Evolutionary conservation across 1,140 invertebrate genomes (phyloP).

Genomic region (Aphis craccivora): DNA sequence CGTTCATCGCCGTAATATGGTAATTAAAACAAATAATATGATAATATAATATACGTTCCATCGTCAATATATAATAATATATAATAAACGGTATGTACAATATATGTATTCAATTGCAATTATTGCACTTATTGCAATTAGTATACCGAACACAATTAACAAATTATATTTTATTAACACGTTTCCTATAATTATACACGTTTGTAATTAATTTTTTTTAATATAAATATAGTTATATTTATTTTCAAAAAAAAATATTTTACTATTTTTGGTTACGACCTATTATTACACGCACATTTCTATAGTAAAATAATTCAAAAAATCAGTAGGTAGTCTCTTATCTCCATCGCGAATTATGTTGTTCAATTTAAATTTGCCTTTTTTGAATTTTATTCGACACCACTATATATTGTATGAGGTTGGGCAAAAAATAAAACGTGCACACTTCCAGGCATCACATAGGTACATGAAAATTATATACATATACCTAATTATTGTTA

Average conservation of each 20-base stretch:
- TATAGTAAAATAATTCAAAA: not conserved
- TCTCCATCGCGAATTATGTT: not conserved
- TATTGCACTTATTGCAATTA: not conserved
- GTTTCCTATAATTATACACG: not conserved
- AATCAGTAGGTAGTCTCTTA: not conserved
- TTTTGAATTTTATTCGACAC: not conserved
- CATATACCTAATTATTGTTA: not conserved
- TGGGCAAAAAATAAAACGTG: not conserved
- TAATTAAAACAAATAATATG: not conserved
- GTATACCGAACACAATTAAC: not conserved
- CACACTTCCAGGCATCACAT: not conserved
- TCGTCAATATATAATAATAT: not conserved
- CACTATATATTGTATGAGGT: not conserved
- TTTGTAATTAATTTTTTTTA: not conserved
- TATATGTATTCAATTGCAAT: not conserved
- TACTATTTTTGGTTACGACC: not conserved
- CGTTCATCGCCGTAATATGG: not conserved
- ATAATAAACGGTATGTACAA: not conserved
- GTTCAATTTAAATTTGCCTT: not conserved
- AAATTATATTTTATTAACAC: not conserved
- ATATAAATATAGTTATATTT: not conserved
- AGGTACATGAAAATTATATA: not conserved
- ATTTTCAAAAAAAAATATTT: not conserved
- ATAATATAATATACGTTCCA: not conserved
- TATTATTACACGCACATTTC: not conserved